Conservation (phyloP, 2,888 invertebrate species). For the Apotomis betuletana region DNA sequence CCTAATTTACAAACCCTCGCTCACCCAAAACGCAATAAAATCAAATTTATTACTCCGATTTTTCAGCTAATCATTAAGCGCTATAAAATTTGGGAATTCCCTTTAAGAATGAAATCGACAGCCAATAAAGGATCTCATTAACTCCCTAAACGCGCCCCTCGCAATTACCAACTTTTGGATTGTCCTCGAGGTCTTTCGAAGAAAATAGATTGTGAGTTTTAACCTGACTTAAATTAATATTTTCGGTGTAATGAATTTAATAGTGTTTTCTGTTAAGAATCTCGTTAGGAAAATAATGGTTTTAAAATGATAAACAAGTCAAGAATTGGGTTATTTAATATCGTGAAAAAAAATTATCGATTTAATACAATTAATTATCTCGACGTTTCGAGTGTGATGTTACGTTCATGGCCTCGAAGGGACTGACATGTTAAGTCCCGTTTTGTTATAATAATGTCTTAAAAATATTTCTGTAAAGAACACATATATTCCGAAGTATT, state of each 20-base stretch:
- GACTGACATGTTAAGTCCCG: no score
- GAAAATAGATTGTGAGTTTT: constrained; percentile 38
- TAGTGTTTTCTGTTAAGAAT: constrained; percentile 1
- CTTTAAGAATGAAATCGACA: constrained; percentile 53
- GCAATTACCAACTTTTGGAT: constrained; percentile 59
- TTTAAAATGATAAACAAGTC: not conserved
- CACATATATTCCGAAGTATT: no score
- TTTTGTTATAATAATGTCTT: no score
- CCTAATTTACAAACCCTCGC: not conserved
- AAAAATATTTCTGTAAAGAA: no score
- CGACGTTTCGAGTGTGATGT: no score
- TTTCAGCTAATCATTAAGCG: constrained; percentile 35
- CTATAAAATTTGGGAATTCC: constrained; percentile 46
- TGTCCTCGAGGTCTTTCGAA: constrained; percentile 46
- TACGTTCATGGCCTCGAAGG: no score
- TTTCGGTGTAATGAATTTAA: constrained; percentile 28
- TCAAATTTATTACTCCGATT: constrained; percentile 30
- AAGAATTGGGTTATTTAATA: not conserved
- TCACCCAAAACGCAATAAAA: constrained; percentile 30
- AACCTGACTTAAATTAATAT: constrained; percentile 23
- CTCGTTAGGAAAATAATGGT: constrained; percentile 1
- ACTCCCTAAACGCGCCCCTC: constrained; percentile 49
- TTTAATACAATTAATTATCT: no score
- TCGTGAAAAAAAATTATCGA: no score
- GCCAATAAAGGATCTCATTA: constrained; percentile 57